These are phyloP conservation scores for Eurystomus glaucurus DNA, from an alignment of 2,797 vertebrate genomes.

Conservation along the genomic window DNA sequence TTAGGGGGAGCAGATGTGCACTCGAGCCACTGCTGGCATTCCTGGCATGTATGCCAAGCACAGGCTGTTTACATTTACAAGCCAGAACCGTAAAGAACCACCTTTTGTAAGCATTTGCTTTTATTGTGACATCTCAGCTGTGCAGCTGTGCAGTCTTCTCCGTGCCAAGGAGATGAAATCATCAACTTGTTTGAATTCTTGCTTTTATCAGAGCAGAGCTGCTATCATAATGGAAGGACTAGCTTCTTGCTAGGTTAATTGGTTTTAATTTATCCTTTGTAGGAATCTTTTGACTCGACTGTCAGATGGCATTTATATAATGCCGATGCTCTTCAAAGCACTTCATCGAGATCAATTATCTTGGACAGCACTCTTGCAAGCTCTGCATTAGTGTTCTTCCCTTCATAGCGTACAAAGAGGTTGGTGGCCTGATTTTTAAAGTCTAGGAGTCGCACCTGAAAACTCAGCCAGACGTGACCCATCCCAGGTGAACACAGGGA, in stretches of 20 bases:
- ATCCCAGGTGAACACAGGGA: neutral
- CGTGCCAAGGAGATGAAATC: conserved; percentile 47
- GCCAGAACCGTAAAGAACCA: neutral
- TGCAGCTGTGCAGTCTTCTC: conserved; percentile 19
- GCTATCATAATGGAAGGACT: neutral
- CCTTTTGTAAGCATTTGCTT: conserved; percentile 5
- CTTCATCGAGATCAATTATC: neutral
- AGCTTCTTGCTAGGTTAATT: neutral
- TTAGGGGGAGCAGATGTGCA: neutral
- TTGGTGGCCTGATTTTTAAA: neutral
- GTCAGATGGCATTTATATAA: neutral
- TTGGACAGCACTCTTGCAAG: neutral
- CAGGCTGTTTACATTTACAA: neutral
- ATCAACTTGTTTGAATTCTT: conserved; percentile 35
- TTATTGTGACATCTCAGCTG: conserved; percentile 41
- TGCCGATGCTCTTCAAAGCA: neutral
- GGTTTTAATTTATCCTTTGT: neutral
- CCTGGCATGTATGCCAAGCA: neutral
- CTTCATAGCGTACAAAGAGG: neutral
- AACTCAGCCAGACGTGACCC: neutral
- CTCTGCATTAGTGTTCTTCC: neutral
- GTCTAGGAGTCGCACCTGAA: neutral
- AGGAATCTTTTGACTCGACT: neutral
- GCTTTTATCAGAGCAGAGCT: conserved; percentile 33
- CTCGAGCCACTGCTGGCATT: neutral